A percentile compares a stretch with the other conserved stretches of the same genome.
phyloP scores from a whole-genome alignment of 1,140 invertebrate species.

The Bombus soroeensis region DNA sequence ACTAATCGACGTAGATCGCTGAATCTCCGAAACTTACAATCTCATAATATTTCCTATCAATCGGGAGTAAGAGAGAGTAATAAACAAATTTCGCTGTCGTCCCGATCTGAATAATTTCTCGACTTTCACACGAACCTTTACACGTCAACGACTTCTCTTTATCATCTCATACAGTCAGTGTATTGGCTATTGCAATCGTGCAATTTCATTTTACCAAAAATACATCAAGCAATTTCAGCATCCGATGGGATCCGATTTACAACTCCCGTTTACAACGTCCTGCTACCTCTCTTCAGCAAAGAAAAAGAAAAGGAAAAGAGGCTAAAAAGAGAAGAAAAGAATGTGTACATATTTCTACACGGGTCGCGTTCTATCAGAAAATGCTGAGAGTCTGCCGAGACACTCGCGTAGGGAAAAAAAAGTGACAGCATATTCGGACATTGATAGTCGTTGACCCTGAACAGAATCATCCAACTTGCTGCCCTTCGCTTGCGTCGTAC shows the following conservation, averaged over 20 bases:
- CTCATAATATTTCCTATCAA: too few relatives aligned
- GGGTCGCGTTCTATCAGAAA: background rate
- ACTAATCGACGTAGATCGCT: background rate
- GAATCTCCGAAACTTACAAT: too few relatives aligned
- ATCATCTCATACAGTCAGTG: background rate
- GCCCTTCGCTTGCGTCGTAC: conserved; percentile 29
- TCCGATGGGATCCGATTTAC: background rate
- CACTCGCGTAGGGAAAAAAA: background rate
- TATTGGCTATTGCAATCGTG: background rate
- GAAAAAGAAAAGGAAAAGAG: background rate
- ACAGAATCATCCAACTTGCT: conserved; percentile 39
- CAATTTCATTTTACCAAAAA: background rate
- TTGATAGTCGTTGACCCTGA: conserved; percentile 47
- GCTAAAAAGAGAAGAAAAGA: background rate
- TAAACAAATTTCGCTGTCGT: background rate
- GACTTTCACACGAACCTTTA: background rate
- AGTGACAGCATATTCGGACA: conserved; percentile 22
- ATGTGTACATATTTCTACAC: background rate
- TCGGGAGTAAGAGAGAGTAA: background rate
- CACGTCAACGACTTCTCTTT: too few relatives aligned
- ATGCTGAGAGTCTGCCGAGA: background rate
- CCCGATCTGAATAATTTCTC: background rate
- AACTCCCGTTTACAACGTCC: background rate
- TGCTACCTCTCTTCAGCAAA: background rate
- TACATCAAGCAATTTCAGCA: background rate